Evolutionary conservation across 2,113 vertebrate species (phyloP).

Genomic region (Solenodon paradoxus): DNA sequence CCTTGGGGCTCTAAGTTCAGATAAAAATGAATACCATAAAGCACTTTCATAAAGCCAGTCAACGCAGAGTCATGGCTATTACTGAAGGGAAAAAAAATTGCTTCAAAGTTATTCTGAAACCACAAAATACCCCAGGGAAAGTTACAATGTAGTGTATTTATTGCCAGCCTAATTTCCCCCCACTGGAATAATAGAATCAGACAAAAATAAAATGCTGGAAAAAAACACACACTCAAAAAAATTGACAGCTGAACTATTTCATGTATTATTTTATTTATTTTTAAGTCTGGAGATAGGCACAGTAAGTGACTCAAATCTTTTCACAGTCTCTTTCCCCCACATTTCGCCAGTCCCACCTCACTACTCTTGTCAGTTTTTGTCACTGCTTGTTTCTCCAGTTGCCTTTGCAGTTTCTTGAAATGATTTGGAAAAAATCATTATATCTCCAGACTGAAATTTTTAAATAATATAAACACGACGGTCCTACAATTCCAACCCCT

Average conservation of each 20-base stretch:
- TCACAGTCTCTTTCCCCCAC: background rate
- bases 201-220: background rate
- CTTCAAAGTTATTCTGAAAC: background rate
- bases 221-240: background rate
- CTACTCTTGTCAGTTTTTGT: background rate
- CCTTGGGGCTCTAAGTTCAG: background rate
- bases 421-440: slow-evolving; percentile 25
- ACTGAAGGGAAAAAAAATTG: background rate
- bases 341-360: background rate
- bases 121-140: background rate
- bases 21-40: slow-evolving; percentile 39
- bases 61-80: background rate
- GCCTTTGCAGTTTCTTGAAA: slow-evolving; percentile 43
- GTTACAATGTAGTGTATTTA: background rate
- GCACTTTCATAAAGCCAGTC: background rate
- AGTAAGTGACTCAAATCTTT: background rate
- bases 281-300: background rate
- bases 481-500: slow-evolving; percentile 42
- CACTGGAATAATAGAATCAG: background rate
- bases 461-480: slow-evolving; percentile 61
- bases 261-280: background rate
- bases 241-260: background rate
- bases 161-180: background rate
- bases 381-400: slow-evolving; percentile 6
- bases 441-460: background rate